These are phyloP conservation scores for Dendrolimus punctatus DNA, from an alignment of 1,140 invertebrate genomes.

Conservation along the genomic window DNA sequence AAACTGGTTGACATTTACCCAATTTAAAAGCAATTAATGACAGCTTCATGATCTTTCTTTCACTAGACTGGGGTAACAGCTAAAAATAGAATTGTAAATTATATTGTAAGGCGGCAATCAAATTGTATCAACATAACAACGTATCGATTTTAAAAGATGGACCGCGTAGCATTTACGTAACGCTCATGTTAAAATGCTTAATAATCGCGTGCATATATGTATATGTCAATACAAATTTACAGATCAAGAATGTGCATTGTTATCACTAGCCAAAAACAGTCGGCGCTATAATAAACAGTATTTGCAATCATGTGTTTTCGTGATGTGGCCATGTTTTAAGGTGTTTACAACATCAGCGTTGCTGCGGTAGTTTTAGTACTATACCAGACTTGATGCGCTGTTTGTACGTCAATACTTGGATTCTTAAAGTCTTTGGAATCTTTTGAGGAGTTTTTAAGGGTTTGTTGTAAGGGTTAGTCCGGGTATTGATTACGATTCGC, in stretches of 20 bases:
- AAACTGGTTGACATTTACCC: too few relatives aligned
- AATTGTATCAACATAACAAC: conserved; percentile 31
- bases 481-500: conserved; percentile 47
- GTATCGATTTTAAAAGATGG: conserved; percentile 51
- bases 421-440: neutral
- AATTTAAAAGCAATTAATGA: too few relatives aligned
- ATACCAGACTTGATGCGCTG: conserved; percentile 7
- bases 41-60: too few relatives aligned
- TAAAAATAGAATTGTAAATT: conserved; percentile 7
- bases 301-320: conserved; percentile 51
- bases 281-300: conserved; percentile 3
- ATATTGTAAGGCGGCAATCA: conserved; percentile 10
- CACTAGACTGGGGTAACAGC: neutral
- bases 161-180: conserved; percentile 49
- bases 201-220: too few relatives aligned
- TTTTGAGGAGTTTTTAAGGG: conserved; percentile 7
- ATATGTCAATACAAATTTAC: too few relatives aligned
- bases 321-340: conserved; percentile 44
- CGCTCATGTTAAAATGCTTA: conserved; percentile 8
- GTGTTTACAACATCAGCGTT: conserved; percentile 32
- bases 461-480: conserved; percentile 24
- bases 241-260: too few relatives aligned
- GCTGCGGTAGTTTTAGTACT: conserved; percentile 19
- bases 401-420: conserved; percentile 1
- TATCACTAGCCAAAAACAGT: too few relatives aligned